A percentile compares a stretch with the other conserved stretches of the same genome.
Evolutionary conservation across 2,113 vertebrate species (phyloP).

Genomic region (Equus quagga): DNA sequence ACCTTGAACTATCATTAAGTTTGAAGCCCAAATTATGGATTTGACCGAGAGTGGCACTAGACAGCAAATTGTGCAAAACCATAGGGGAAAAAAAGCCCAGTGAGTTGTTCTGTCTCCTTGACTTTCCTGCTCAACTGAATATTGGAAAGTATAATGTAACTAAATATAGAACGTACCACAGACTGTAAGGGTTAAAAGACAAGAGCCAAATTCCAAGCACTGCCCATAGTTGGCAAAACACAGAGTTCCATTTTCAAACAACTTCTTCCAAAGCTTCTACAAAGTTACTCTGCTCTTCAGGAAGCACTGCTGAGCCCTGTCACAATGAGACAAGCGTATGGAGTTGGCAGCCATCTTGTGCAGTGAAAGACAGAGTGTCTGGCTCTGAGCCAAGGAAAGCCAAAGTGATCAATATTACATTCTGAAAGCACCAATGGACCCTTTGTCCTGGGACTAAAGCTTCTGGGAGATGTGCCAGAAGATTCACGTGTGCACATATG

Average conservation of each 20-base stretch:
- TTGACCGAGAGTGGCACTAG: neutral
- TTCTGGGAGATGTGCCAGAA: slow-evolving; percentile 80
- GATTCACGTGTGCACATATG: slow-evolving; percentile 73
- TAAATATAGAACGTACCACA: neutral
- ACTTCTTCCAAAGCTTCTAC: slow-evolving; percentile 40
- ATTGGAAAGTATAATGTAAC: neutral
- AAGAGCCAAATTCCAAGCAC: neutral
- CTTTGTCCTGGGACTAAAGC: slow-evolving; percentile 66
- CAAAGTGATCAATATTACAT: slow-evolving; percentile 70
- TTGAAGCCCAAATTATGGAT: slow-evolving; percentile 10
- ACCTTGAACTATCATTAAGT: slow-evolving; percentile 6
- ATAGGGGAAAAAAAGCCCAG: neutral
- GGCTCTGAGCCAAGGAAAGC: slow-evolving; percentile 73
- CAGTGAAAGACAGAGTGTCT: slow-evolving; percentile 62
- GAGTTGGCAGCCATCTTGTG: slow-evolving; percentile 67
- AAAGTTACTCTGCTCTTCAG: neutral
- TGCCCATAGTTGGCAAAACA: slow-evolving; percentile 36
- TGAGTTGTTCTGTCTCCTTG: neutral
- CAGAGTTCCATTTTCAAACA: slow-evolving; percentile 54
- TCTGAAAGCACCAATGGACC: slow-evolving; percentile 68
- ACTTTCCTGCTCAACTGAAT: neutral
- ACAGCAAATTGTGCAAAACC: neutral
- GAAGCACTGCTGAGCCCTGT: neutral
- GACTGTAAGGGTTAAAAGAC: slow-evolving; percentile 43
- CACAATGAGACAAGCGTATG: neutral